Base-by-base conservation (phyloP, 2,888 invertebrate genomes). In the Perithous albicinctus region DNA sequence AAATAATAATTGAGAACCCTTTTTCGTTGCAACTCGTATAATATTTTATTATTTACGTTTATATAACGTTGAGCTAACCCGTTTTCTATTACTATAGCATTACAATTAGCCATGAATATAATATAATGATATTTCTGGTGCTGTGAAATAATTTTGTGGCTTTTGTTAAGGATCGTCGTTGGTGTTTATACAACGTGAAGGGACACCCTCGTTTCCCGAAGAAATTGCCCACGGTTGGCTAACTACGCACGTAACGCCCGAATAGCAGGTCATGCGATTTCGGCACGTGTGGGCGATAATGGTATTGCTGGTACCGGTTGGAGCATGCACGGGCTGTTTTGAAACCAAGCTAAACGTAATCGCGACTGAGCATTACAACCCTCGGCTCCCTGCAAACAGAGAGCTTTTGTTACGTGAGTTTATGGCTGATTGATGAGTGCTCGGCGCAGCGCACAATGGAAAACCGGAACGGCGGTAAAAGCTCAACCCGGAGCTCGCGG, bases 381-480 rank as follows among this genome's bases (percentile, higher is more conserved):
- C 61, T 59, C 23, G 32, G 48, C 15, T 29, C 20, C 35, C 12
- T 43, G 48, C 10, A 63, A 77, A 56, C 41, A 61, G 61, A 35
- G 56, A 64, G 69, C 81, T 81, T 81, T 83, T 82, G 78, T 83
- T 69, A 69, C 43, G 54, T 12, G 66, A 78, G 51, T 81, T 78
- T 83, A 83, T 64, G 73, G 74, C 70, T 78, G 81, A 83, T 78
- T 78, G 81, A 81, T 83, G 79, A 82, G 66, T 64, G 80, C 59
- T 51, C 73, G 43, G 32, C 70, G 46, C 73, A 59, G 61, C 66
- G 77, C 77, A 48, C 75, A 80, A 76, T 70, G 63, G 78, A 76
- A 78, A 79, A 23, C 64, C 66, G 78, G 75, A 54, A 64, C 64
- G 64, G 46, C 64, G 73, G 82, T 82, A 80, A 80, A 82, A 85